A percentile compares a stretch with the other conserved stretches of the same genome.
These are phyloP conservation scores for Epinephelus lanceolatus DNA, from an alignment of 2,113 vertebrate species.

Conservation along the genomic window DNA sequence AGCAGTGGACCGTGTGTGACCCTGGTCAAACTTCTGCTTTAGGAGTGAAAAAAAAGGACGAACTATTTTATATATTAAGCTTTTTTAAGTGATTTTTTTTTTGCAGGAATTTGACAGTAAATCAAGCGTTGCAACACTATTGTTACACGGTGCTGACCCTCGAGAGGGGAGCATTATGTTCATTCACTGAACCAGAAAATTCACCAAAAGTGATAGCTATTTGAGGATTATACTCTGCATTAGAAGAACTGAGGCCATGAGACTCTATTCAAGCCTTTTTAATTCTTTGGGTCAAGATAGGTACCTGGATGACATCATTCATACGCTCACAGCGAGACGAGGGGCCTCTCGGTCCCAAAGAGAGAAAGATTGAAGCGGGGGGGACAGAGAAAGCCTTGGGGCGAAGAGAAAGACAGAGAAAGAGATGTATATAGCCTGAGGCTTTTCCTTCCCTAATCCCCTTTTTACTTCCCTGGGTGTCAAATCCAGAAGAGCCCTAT, in stretches of 20 bases:
- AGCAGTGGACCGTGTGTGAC: slow-evolving; percentile 57
- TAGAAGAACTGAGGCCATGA: slow-evolving; percentile 22
- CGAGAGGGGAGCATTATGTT: slow-evolving; percentile 24
- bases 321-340: slow-evolving; percentile 41
- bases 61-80: neutral
- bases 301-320: slow-evolving; percentile 75
- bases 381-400: slow-evolving; percentile 29
- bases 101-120: slow-evolving; percentile 23
- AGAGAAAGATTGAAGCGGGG: slow-evolving; percentile 45
- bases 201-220: slow-evolving; percentile 48
- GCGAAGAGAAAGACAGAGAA: slow-evolving; percentile 60
- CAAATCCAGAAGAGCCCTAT: slow-evolving; percentile 61
- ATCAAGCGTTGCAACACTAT: slow-evolving; percentile 34
- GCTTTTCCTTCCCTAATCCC: slow-evolving; percentile 67
- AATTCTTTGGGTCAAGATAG: slow-evolving; percentile 50
- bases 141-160: slow-evolving; percentile 27
- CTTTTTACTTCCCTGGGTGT: slow-evolving; percentile 66
- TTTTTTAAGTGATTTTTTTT: slow-evolving; percentile 18
- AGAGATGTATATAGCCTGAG: slow-evolving; percentile 57
- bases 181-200: slow-evolving; percentile 38
- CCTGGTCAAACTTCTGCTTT: slow-evolving; percentile 49
- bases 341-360: slow-evolving; percentile 50
- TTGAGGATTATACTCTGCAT: slow-evolving; percentile 42
- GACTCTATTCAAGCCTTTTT: slow-evolving; percentile 56
- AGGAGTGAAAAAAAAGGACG: slow-evolving; percentile 1